These are phyloP conservation scores for Phyllostomus hastatus DNA, from an alignment of 2,113 vertebrate species.

Conservation along the genomic window DNA sequence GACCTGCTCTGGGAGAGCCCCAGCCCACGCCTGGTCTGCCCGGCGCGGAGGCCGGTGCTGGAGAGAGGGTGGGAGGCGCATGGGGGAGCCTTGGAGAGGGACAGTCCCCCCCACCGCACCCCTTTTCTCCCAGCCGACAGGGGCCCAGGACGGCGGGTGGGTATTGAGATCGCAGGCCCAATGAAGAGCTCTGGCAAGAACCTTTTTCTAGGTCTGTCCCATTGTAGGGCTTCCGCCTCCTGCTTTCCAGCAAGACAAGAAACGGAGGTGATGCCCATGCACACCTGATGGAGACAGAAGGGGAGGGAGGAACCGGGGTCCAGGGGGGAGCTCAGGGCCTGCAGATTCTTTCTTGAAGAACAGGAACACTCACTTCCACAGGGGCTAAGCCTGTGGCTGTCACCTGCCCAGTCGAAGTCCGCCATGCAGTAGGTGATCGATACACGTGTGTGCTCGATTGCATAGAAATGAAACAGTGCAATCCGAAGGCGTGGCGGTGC, in stretches of 20 bases:
- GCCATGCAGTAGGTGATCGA: neutral
- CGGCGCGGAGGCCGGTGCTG: neutral
- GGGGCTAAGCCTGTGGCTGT: neutral
- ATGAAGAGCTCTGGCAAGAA: neutral
- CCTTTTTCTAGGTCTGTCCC: conserved; percentile 52
- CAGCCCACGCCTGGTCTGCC: too few relatives aligned
- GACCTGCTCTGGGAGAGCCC: neutral
- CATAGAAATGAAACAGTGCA: neutral
- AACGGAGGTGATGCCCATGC: conserved; percentile 72
- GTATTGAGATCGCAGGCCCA: neutral
- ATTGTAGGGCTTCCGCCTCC: conserved; percentile 59
- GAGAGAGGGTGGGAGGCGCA: neutral
- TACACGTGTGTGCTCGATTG: accelerated
- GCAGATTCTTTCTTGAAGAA: neutral
- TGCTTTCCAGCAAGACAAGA: conserved; percentile 66
- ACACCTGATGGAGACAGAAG: conserved; percentile 44
- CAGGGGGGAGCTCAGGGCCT: neutral
- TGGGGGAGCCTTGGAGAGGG: neutral
- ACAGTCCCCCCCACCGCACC: accelerated
- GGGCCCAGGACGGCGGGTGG: neutral
- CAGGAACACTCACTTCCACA: neutral
- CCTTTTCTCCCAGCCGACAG: neutral
- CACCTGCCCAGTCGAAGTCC: neutral
- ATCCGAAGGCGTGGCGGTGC: neutral
- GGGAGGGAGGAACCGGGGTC: neutral